Evolutionary conservation across 2,113 vertebrate species (phyloP).

Genomic region (Rhagologus leucostigma): DNA sequence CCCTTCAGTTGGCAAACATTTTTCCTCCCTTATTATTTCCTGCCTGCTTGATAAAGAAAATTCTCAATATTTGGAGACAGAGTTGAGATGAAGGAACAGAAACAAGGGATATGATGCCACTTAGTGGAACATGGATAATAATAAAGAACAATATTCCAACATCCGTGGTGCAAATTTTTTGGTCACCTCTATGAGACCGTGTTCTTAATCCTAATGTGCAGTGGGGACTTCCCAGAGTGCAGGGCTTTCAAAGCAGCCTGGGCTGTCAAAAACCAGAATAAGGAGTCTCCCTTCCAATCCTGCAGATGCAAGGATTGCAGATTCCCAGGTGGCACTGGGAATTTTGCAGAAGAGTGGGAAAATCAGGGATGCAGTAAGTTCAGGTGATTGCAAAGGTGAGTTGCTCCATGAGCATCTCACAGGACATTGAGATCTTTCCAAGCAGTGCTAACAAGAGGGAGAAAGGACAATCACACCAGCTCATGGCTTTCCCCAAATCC

Average conservation of each 20-base stretch:
- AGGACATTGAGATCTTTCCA: neutral
- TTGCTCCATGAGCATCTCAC: neutral
- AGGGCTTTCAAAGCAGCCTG: neutral
- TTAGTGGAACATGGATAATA: constrained; percentile 49
- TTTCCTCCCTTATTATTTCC: neutral
- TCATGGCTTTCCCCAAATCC: neutral
- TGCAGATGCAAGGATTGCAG: neutral
- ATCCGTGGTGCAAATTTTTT: neutral
- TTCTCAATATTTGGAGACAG: neutral
- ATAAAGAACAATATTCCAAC: neutral
- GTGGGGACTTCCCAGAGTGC: neutral
- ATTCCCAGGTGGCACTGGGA: neutral
- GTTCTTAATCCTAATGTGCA: neutral
- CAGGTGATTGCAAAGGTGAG: neutral
- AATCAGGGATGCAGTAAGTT: neutral
- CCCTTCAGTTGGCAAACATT: neutral
- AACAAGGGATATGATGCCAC: constrained; percentile 57
- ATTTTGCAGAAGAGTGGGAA: neutral
- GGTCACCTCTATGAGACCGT: rapidly evolving
- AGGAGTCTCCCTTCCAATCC: neutral
- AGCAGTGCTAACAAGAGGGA: rapidly evolving
- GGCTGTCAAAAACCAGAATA: neutral
- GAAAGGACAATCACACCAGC: neutral
- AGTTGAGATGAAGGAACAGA: neutral
- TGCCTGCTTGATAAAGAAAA: neutral